Conservation (phyloP, 1,140 invertebrate species). For the Papilio xuthus region DNA sequence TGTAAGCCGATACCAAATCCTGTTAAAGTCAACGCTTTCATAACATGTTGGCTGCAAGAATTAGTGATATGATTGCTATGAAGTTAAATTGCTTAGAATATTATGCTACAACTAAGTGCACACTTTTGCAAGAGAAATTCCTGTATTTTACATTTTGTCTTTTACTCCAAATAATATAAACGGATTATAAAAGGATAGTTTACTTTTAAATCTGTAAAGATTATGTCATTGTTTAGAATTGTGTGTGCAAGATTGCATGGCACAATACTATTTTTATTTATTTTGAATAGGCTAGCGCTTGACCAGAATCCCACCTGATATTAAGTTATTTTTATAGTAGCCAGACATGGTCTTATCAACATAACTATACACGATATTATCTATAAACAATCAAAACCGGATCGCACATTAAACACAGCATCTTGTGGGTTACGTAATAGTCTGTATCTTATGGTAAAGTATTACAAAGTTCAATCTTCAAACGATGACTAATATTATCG, state of each 20-base stretch:
- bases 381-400: constrained; percentile 1
- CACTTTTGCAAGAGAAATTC: no score
- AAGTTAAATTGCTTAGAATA: background rate
- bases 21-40: constrained; percentile 14
- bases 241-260: no score
- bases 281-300: no score
- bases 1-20: constrained; percentile 10
- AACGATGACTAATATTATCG: constrained; percentile 22
- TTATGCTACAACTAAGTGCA: background rate
- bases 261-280: no score
- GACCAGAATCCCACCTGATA: no score
- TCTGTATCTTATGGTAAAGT: background rate
- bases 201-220: no score
- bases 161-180: no score
- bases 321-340: background rate
- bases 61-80: background rate
- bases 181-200: no score
- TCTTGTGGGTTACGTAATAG: constrained; percentile 1
- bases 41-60: background rate
- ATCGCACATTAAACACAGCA: background rate
- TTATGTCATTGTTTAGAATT: no score
- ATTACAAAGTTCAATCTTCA: constrained; percentile 12
- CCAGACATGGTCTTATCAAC: background rate
- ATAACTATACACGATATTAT: background rate
- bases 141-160: no score